These are phyloP conservation scores for Protophormia terraenovae DNA, from an alignment of 2,888 invertebrate species.

Conservation along the genomic window DNA sequence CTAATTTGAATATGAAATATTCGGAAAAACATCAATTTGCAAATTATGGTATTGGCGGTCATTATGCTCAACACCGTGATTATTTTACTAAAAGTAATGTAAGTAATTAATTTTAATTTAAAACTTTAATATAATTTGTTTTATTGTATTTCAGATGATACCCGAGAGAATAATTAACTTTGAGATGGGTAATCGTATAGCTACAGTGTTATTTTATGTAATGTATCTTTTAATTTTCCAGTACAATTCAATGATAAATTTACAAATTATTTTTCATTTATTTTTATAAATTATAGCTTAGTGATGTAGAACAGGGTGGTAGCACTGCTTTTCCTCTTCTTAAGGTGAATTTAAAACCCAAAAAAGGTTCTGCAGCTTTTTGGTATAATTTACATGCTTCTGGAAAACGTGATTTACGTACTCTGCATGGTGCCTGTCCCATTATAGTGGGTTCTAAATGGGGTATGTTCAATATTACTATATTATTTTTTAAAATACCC, in stretches of 20 bases:
- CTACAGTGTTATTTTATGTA: conserved; percentile 80
- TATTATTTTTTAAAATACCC: too few species aligned
- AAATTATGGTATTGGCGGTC: conserved; percentile 83
- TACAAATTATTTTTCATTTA: neutral
- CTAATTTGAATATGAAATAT: conserved; percentile 83
- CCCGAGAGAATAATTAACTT: neutral
- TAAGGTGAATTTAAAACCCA: conserved; percentile 87
- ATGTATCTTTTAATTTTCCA: conserved; percentile 60
- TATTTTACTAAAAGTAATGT: conserved; percentile 69
- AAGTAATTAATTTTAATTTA: conserved; percentile 33
- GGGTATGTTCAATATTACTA: conserved; percentile 84
- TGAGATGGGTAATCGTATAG: conserved; percentile 77
- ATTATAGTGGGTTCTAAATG: conserved; percentile 97
- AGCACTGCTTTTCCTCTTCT: conserved; percentile 97
- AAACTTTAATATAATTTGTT: neutral
- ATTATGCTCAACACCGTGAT: conserved; percentile 83
- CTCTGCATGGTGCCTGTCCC: conserved; percentile 97
- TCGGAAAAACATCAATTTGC: conserved; percentile 81
- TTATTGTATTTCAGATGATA: conserved; percentile 56
- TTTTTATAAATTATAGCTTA: conserved; percentile 86
- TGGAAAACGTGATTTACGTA: conserved; percentile 93
- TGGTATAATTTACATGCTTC: conserved; percentile 96
- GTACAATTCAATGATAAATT: neutral
- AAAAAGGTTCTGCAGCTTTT: conserved; percentile 86
- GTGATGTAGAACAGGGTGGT: conserved; percentile 97